Percentiles rank a stretch among this genome's conserved stretches.
phyloP scores from a whole-genome alignment of 2,113 vertebrate species.

The Psittacus erithacus region DNA sequence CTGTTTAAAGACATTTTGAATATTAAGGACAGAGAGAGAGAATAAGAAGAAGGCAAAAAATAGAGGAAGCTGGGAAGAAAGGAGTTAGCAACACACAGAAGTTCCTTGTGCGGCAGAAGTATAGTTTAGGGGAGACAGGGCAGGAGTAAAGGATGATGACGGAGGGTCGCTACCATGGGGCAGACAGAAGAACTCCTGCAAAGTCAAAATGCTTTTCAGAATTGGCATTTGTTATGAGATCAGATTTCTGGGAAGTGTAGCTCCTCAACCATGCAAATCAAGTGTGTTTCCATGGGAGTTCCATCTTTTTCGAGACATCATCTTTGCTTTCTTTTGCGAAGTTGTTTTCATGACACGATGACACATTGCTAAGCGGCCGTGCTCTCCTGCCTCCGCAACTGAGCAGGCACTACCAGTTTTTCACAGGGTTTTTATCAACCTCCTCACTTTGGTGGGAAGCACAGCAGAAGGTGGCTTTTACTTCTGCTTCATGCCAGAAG shows the following conservation, averaged over 20 bases:
- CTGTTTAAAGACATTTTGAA: background rate
- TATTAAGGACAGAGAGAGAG: background rate
- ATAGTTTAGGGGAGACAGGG: background rate
- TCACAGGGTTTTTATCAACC: background rate
- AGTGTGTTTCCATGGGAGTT: fast-evolving
- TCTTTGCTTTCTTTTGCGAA: background rate
- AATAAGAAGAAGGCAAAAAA: background rate
- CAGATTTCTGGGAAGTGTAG: background rate
- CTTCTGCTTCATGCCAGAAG: conserved; percentile 48
- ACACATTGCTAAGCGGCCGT: fast-evolving
- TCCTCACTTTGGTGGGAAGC: background rate
- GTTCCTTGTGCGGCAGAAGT: fast-evolving
- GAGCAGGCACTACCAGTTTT: background rate
- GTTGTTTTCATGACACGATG: background rate
- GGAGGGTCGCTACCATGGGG: background rate
- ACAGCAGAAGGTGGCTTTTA: background rate
- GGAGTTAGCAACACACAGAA: background rate
- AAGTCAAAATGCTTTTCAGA: background rate
- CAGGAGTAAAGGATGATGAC: background rate
- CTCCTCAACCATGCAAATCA: fast-evolving
- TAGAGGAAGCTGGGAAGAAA: background rate
- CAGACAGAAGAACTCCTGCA: background rate
- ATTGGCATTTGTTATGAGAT: fast-evolving
- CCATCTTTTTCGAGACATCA: background rate
- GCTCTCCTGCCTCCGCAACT: background rate